Base-by-base conservation (phyloP, 1,140 invertebrate genomes). In the Lasaia peninsularis region DNA sequence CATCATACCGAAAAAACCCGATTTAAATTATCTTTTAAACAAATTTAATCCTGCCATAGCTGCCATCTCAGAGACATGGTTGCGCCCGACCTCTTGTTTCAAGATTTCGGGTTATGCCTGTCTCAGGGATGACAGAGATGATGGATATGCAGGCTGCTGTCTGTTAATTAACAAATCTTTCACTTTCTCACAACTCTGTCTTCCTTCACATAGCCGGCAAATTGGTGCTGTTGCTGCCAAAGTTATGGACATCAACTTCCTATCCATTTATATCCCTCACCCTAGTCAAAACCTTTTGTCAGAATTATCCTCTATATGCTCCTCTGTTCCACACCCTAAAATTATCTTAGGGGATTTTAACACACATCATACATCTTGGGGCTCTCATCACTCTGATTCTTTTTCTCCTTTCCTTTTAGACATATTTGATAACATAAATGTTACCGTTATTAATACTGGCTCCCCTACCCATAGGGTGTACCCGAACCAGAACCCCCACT, bases 401-500 rank as follows among this genome's bases (percentile, higher is more conserved):
- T n/a, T n/a, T n/a, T n/a, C n/a, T n/a, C n/a, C n/a, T n/a, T 34
- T 57, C 6, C 20, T 65, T 1, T 5, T 60, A 20, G 58, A 58
- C 12, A 2, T 60, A 7, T 31, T 58, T 16, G 55, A 65, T 51
- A 24, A 58, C 11, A 14, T 16, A 3, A 55, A 65, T 44, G 34
- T 60, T 3, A 57, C 51, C 28, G 16, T 60, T 2, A 21, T 64
- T 8, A 65, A 65, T 55, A 52, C 57, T 58, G n/a, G n/a, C n/a
- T n/a, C n/a, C n/a, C n/a, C n/a, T n/a, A n/a, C n/a, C n/a, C n/a
- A n/a, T n/a, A n/a, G 50, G 18, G 24, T 32, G 2, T 31, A 24
- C 21, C 62, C 37, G 28, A 18, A 2, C 8, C 32, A 60, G 24
- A 60, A 54, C 49, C 58, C 58, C 9, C 51, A 50, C 10, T 51